A percentile compares a stretch with the other conserved stretches of the same genome.
These are phyloP conservation scores for Gephyroberyx darwinii DNA, from an alignment of 2,797 vertebrate species.

Conservation along the genomic window DNA sequence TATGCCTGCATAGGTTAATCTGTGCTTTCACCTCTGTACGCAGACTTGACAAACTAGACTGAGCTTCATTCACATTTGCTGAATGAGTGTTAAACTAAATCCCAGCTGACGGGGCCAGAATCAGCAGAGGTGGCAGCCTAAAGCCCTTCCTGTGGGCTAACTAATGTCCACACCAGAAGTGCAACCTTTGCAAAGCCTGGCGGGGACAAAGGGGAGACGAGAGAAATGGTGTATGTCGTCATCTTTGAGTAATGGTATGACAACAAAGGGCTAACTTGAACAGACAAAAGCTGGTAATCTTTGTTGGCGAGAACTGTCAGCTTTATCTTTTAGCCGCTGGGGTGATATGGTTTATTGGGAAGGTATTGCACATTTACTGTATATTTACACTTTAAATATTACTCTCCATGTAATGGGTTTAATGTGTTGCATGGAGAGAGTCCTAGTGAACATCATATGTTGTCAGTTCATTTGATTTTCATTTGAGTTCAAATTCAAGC, in stretches of 20 bases:
- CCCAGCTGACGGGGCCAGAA: constrained; percentile 76
- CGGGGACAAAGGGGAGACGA: constrained; percentile 64
- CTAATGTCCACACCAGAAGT: constrained; percentile 78
- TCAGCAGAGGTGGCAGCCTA: constrained; percentile 64
- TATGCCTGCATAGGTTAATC: constrained; percentile 25
- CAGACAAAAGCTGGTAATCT: constrained; percentile 74
- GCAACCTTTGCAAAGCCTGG: constrained; percentile 76
- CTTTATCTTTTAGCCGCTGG: constrained; percentile 40
- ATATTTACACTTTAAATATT: constrained; percentile 15
- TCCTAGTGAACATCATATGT: neutral
- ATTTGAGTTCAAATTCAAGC: neutral
- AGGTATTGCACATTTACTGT: constrained; percentile 12
- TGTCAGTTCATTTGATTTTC: neutral
- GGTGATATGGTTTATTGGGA: constrained; percentile 23
- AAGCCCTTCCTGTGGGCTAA: constrained; percentile 76
- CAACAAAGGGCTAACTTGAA: constrained; percentile 70
- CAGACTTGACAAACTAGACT: constrained; percentile 40
- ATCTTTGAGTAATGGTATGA: constrained; percentile 73
- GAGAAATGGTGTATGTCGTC: constrained; percentile 68
- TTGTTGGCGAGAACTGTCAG: constrained; percentile 57
- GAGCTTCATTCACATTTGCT: constrained; percentile 80
- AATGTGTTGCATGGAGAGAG: no score
- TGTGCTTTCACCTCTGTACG: constrained; percentile 50
- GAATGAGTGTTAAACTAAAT: constrained; percentile 83
- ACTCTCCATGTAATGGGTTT: neutral